Evolutionary conservation across 2,888 invertebrate species (phyloP).

Genomic region (Lepidonotus clava): DNA sequence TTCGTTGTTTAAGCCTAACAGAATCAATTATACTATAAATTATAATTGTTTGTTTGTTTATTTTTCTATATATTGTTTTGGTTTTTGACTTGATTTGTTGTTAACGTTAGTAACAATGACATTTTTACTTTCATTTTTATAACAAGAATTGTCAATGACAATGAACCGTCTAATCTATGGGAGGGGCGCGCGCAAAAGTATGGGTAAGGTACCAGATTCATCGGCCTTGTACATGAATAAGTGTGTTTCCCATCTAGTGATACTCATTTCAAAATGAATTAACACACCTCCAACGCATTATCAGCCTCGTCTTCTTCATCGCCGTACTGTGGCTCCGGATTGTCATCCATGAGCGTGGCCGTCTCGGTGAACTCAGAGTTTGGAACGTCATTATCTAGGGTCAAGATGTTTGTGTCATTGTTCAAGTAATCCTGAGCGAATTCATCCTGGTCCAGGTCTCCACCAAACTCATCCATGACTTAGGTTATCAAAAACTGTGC

Average conservation of each 20-base stretch:
- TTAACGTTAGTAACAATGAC: too few species aligned
- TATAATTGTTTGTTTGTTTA: too few species aligned
- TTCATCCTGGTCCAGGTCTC: background rate
- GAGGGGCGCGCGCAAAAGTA: too few species aligned
- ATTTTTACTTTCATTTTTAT: too few species aligned
- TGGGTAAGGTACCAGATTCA: too few species aligned
- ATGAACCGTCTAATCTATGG: too few species aligned
- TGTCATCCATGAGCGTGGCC: background rate
- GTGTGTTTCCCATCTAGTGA: conserved; percentile 64
- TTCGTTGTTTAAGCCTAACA: too few species aligned
- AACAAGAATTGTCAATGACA: too few species aligned
- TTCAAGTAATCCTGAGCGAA: conserved; percentile 25
- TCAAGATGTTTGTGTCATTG: conserved; percentile 17
- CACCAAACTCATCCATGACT: conserved; percentile 7
- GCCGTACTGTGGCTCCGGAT: background rate
- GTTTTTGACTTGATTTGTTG: too few species aligned
- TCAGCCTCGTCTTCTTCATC: background rate
- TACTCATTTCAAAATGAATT: background rate
- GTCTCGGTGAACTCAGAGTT: conserved; percentile 9
- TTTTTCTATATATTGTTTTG: too few species aligned
- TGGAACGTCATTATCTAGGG: background rate
- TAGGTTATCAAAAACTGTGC: background rate
- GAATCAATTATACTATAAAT: too few species aligned
- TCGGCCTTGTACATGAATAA: too few species aligned
- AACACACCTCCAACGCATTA: background rate